These are phyloP conservation scores for Penaeus monodon DNA, from an alignment of 2,888 invertebrate species.

Conservation along the genomic window DNA sequence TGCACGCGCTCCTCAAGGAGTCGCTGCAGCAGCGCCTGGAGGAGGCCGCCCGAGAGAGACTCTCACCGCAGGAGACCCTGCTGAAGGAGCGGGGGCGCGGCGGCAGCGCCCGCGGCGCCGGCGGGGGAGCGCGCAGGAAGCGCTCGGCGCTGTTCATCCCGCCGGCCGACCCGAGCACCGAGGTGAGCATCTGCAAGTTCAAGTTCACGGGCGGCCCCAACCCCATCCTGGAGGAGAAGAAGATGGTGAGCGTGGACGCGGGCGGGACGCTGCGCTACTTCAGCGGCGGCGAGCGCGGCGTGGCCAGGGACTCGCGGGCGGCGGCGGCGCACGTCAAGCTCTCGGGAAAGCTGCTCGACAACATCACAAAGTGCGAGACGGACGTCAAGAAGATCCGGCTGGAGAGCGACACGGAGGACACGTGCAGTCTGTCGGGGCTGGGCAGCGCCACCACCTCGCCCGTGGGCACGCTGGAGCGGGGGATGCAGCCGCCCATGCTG, in stretches of 20 bases:
- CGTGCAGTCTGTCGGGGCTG: constrained; percentile 54
- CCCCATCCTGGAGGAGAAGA: constrained; percentile 89
- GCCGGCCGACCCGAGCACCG: constrained; percentile 57
- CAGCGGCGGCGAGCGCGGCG: constrained; percentile 50
- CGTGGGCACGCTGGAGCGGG: constrained; percentile 57
- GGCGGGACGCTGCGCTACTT: constrained; percentile 88
- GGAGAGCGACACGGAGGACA: constrained; percentile 63
- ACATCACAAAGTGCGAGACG: constrained; percentile 63
- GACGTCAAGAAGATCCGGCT: constrained; percentile 64
- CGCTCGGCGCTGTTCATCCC: constrained; percentile 63
- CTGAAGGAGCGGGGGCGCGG: constrained; percentile 28
- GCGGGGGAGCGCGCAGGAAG: constrained; percentile 55
- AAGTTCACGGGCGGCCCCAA: constrained; percentile 93
- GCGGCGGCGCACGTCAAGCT: constrained; percentile 45
- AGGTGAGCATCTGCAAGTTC: constrained; percentile 90
- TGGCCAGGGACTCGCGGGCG: constrained; percentile 18
- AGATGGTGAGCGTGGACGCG: constrained; percentile 90
- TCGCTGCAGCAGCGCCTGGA: constrained; percentile 63
- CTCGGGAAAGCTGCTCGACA: constrained; percentile 62
- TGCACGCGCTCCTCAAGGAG: constrained; percentile 64
- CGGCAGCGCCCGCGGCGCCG: constrained; percentile 12
- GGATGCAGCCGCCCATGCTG: constrained; percentile 38
- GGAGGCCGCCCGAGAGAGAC: constrained; percentile 62
- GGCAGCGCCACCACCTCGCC: constrained; percentile 59
- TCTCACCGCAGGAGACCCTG: constrained; percentile 42